Percentiles rank a stretch among this genome's conserved stretches.
Conservation (phyloP, 2,888 invertebrate genomes). For the Cryptocephalus moraei region DNA sequence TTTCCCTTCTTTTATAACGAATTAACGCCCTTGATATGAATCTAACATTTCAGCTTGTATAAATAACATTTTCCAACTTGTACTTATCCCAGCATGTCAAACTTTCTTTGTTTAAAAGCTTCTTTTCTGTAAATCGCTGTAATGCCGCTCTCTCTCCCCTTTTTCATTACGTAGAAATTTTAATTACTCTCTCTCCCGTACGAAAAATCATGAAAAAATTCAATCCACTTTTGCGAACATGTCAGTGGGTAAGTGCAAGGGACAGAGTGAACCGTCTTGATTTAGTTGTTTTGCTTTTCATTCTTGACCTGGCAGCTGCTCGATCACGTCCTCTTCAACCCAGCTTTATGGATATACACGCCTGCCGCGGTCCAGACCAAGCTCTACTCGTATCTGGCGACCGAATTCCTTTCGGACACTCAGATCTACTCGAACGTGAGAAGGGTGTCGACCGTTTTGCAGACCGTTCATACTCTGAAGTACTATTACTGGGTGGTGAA, state of each 20-base stretch:
- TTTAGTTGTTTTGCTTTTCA: slow-evolving; percentile 82
- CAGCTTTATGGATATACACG: slow-evolving; percentile 97
- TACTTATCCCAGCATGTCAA: slow-evolving; percentile 38
- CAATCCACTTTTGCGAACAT: slow-evolving; percentile 2
- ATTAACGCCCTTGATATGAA: background rate
- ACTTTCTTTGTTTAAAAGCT: slow-evolving; percentile 17
- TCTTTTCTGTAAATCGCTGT: slow-evolving; percentile 5
- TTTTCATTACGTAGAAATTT: background rate
- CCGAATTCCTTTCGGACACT: slow-evolving; percentile 96
- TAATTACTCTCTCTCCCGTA: background rate
- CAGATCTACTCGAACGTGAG: slow-evolving; percentile 96
- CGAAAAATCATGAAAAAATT: background rate
- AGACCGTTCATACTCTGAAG: slow-evolving; percentile 97
- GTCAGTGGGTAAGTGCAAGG: slow-evolving; percentile 42
- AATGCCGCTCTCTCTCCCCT: background rate
- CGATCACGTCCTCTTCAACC: slow-evolving; percentile 99
- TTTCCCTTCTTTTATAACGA: background rate
- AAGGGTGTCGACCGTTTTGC: slow-evolving; percentile 92
- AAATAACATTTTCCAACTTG: slow-evolving; percentile 21
- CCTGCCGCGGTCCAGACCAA: slow-evolving; percentile 90
- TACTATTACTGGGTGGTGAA: slow-evolving; percentile 99
- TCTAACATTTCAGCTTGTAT: no score
- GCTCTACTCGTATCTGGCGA: slow-evolving; percentile 94
- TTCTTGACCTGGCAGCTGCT: slow-evolving; percentile 91
- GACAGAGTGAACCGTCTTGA: slow-evolving; percentile 52